Base-by-base conservation (phyloP, 2,888 invertebrate species). In the Dascillus cervinus region DNA sequence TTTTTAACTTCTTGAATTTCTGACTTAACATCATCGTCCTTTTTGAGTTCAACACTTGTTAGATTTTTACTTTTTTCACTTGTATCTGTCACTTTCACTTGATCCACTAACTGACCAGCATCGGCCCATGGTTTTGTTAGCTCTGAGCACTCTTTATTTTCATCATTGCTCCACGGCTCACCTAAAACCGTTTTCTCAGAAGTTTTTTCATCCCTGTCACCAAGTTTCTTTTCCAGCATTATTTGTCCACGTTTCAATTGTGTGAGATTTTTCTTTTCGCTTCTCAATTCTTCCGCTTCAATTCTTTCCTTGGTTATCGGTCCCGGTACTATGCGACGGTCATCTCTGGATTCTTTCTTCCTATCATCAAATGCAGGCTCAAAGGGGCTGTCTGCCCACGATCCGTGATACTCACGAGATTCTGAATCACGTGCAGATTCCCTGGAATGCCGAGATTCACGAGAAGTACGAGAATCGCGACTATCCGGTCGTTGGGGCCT, bases 231-330 rank as follows among this genome's bases (percentile, higher is more conserved):
- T 17, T 58, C 55, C 2, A 43, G 44, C n/a, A n/a, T n/a, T 31
- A 51, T 43, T 26, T 52, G 52, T 4, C 62, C 62, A n/a, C 70
- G 65, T 44, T 72, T 73, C 37, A 71, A 44, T 41, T 70, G 71
- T 3, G 69, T 72, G 33, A 72, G 55, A 43, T 60, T 68, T 11
- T 71, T 59, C 37, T 70, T 70, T 39, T 71, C 70, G 14, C 53
- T 60, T 39, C 67, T 64, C 22, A 66, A 47, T 52, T 75, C 74
- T 21, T 73, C 72, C 1, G 74, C 73, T 49, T 73, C 75, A 10
- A 77, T 63, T 43, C 72, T 71, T 32, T 77, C 76, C 37, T 72
- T 67, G 1, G 74, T 75, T 5, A 75, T 73, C 1, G 76, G 74
- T 10, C 73, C 73, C 1, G 74, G 73, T n/a, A 73, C 70, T 37